These are phyloP conservation scores for Kradibia gibbosae DNA, from an alignment of 1,140 invertebrate species.

Conservation along the genomic window DNA sequence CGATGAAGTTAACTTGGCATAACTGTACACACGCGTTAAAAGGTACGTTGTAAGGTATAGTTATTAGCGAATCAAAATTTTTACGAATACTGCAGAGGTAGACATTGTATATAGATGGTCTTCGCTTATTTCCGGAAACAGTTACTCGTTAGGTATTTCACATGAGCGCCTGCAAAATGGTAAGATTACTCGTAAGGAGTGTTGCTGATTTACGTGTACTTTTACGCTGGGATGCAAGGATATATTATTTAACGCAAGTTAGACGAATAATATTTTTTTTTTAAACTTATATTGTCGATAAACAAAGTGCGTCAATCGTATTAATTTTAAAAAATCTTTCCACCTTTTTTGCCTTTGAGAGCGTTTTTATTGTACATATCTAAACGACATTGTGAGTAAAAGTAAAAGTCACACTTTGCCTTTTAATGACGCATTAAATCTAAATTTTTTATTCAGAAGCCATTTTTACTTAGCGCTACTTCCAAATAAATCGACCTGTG, in stretches of 20 bases:
- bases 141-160: background rate
- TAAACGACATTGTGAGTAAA: too few species aligned
- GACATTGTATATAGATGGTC: background rate
- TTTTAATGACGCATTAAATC: too few species aligned
- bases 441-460: background rate
- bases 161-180: background rate
- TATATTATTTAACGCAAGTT: background rate
- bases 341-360: too few species aligned
- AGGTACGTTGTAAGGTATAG: too few species aligned
- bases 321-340: too few species aligned
- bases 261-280: background rate
- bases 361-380: too few species aligned
- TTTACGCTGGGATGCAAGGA: background rate
- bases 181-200: background rate
- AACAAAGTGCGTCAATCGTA: too few species aligned
- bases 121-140: background rate
- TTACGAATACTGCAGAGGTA: background rate
- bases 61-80: background rate
- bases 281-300: too few species aligned
- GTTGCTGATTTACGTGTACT: background rate
- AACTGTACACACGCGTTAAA: too few species aligned
- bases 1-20: too few species aligned
- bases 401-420: too few species aligned
- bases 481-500: background rate
- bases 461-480: background rate